A percentile compares a stretch with the other conserved stretches of the same genome.
phyloP scores from a whole-genome alignment of 2,888 invertebrate species.

The Drosophila buzzatii region DNA sequence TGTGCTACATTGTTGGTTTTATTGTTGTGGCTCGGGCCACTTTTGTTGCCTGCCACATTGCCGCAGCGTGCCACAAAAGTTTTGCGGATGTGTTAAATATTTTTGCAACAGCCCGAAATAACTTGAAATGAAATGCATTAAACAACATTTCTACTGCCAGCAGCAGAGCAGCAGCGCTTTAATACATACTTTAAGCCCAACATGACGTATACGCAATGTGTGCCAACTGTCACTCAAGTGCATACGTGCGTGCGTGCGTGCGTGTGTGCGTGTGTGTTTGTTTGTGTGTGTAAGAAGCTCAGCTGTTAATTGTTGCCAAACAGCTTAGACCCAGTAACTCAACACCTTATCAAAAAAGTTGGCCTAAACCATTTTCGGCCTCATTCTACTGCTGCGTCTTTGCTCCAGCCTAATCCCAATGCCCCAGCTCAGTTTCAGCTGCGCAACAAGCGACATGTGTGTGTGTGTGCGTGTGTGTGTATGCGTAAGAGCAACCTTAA shows the following conservation, averaged over 20 bases:
- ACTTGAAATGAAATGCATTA: slow-evolving; percentile 61
- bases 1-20: slow-evolving; percentile 68
- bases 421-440: slow-evolving; percentile 3
- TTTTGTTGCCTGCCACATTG: slow-evolving; percentile 41
- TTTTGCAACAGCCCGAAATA: slow-evolving; percentile 54
- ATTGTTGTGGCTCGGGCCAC: slow-evolving; percentile 51
- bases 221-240: slow-evolving; percentile 15
- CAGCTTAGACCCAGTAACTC: slow-evolving; percentile 17
- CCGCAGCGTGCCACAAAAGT: slow-evolving; percentile 57
- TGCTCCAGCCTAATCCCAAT: background rate
- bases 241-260: slow-evolving; percentile 14
- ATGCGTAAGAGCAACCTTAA: slow-evolving; percentile 7
- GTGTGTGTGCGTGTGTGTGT: slow-evolving; percentile 15
- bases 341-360: slow-evolving; percentile 2
- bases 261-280: background rate
- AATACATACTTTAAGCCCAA: slow-evolving; percentile 17
- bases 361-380: background rate
- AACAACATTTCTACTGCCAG: slow-evolving; percentile 30
- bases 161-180: slow-evolving; percentile 5
- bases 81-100: slow-evolving; percentile 54
- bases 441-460: background rate
- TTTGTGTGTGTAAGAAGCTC: background rate
- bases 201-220: slow-evolving; percentile 63
- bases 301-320: slow-evolving; percentile 29
- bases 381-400: background rate